Base-by-base conservation (phyloP, 2,113 vertebrate species). In the Gobius niger region DNA sequence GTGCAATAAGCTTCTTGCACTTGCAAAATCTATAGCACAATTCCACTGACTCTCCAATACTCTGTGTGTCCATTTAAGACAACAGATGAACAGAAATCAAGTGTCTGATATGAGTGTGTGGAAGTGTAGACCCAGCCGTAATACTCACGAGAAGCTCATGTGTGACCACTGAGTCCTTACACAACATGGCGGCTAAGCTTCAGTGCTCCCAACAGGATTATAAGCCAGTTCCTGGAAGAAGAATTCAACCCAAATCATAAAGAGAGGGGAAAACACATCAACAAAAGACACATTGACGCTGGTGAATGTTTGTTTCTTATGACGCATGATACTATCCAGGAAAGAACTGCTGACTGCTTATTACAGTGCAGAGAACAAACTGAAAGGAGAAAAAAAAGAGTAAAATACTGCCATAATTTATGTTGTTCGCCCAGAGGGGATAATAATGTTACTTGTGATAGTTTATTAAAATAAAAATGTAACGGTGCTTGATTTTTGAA, bases 121-220 rank as follows among this genome's bases (percentile, higher is more conserved):
- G 57, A 60, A 15, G 14, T 47, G 24, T 13, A 18, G 16, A 54
- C 62, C 14, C 51, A 65, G 46, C 79, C 51, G 9, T 76, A 67
- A 24, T 7, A 13, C 24, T 54, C 46, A 49, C 63, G 47, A 76
- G 70, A 76, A 82, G 76, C 49, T 67, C 47, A 63, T 72, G 65
- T 83, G 66, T 84, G 80, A 82, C 73, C 79, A 63, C 19, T 18
- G 56, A 67, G 72, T 67, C 65, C 52, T 77, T 69, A 73, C 74
- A 76, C 78, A 78, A 66, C 53, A 63, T 64, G 63, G 42, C 54
- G 18, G 24, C 19, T 65, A 61, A 53, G 82, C 76, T 84, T 89
- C 79, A 87, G 44, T 79, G 83, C 73, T 79, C 76, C 49, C 67
- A 76, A 74, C 53, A 65, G 85, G 90, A 88, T 88, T 90, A 88